Base-by-base conservation (phyloP, 2,113 vertebrate genomes). In the Rhynchomys soricoides region DNA sequence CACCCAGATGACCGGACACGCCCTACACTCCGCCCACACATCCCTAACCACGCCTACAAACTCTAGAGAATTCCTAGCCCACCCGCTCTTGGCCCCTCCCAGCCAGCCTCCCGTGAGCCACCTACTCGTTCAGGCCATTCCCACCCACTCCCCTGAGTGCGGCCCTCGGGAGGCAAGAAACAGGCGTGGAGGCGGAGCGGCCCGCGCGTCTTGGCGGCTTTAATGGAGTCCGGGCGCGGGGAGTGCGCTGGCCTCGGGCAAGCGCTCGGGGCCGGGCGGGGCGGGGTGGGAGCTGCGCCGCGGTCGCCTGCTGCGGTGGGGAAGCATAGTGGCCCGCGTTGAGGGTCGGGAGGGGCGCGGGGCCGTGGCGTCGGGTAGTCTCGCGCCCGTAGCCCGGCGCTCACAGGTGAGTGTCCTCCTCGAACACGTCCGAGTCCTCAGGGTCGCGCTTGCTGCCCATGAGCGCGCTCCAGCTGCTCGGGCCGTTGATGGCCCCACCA, bases 331-430 rank as follows among this genome's bases (percentile, higher is more conserved):
- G 64, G 59, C 89, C 91, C 34, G 55, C 52, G 45, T 50, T 43
- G 12, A 70, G 66, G 83, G 74, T 45, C 77, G 70, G 70, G 78
- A n/a, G 29, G 88, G 73, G 40, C 73, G 19, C 55, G 79, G 79
- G 19, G 52, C 79, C 66, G 91, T 13, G 45, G 66, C 66, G 40
- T 70, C 37, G n/a, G 29, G 24, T 48, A 83, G n/a, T 66, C 29
- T 45, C 1, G 45, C 86, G 82, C 59, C 17, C 37, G 52, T 16
- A 79, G 82, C 71, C 57, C 43, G 43, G 0, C n/a, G 93, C 82
- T 97, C 99, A 99, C 98, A 99, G 99, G 97, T 99, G 99, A 0
- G 99, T 99, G 96, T 99, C 99, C 98, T 99, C 99, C 98, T 99
- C 99, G 97, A 99, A 98, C 94, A 98, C 98, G 96, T 99, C 99